Percentiles rank a stretch among this genome's conserved stretches.
Evolutionary conservation across 2,888 invertebrate species (phyloP).

Genomic region (Cryptocephalus moraei): DNA sequence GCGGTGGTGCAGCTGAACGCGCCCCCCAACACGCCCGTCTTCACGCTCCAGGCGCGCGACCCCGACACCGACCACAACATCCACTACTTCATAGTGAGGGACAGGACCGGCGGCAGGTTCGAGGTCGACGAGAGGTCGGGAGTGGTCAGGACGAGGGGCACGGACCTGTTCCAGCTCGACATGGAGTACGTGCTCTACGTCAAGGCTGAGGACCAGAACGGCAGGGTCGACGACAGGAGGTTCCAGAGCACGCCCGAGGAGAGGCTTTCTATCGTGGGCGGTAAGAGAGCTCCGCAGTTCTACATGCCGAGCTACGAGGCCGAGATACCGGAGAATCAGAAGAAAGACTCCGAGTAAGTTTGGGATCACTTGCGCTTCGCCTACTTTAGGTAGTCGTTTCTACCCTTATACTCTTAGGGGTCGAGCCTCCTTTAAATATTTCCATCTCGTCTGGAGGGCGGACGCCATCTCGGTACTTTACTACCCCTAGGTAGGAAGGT

Average conservation of each 20-base stretch:
- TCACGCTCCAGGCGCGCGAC: conserved; percentile 93
- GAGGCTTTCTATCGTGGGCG: conserved; percentile 89
- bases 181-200: conserved; percentile 96
- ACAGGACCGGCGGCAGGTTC: conserved; percentile 61
- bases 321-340: conserved; percentile 93
- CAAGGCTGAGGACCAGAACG: conserved; percentile 92
- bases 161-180: conserved; percentile 86
- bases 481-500: too few relatives aligned
- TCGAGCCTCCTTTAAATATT: too few relatives aligned
- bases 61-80: conserved; percentile 95
- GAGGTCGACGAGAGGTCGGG: conserved; percentile 52
- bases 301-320: conserved; percentile 92
- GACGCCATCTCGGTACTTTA: too few relatives aligned
- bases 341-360: conserved; percentile 92
- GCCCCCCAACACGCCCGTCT: conserved; percentile 89
- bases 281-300: conserved; percentile 95
- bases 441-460: too few relatives aligned
- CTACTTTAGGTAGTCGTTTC: too few relatives aligned
- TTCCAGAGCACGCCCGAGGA: conserved; percentile 90
- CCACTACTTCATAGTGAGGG: conserved; percentile 90
- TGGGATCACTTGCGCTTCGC: too few relatives aligned
- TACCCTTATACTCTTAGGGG: too few relatives aligned
- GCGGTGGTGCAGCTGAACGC: conserved; percentile 94
- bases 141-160: conserved; percentile 83
- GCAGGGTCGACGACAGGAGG: conserved; percentile 78